These are phyloP conservation scores for Ornithorhynchus anatinus DNA, from an alignment of 2,113 vertebrate species.

Conservation along the genomic window DNA sequence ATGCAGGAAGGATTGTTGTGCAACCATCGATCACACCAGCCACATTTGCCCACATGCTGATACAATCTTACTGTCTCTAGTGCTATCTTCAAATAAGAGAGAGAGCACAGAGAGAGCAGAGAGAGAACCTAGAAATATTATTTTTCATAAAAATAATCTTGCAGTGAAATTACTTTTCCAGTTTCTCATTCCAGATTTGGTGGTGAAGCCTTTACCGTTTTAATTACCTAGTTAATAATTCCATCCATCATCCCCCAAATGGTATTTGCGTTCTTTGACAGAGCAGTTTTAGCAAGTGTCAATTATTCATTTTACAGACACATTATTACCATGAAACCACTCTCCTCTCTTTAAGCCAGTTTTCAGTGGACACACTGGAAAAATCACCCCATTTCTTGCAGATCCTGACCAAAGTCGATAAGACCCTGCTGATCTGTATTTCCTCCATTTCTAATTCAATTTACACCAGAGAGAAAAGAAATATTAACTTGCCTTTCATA, in stretches of 20 bases:
- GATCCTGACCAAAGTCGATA: neutral
- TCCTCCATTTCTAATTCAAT: neutral
- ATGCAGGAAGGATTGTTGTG: too few species aligned
- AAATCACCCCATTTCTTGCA: neutral
- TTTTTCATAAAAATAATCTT: too few species aligned
- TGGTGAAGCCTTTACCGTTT: neutral
- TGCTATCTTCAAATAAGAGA: too few species aligned
- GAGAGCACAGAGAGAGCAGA: too few species aligned
- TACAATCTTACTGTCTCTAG: too few species aligned
- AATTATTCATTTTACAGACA: neutral
- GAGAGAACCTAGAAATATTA: too few species aligned
- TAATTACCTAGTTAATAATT: neutral
- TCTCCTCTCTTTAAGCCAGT: neutral
- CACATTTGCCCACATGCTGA: too few species aligned
- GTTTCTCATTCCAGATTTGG: neutral
- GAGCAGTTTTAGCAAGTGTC: constrained; percentile 4
- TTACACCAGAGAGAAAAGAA: neutral
- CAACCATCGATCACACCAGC: too few species aligned
- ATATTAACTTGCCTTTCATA: rapidly evolving
- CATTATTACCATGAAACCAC: neutral
- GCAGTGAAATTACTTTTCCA: neutral
- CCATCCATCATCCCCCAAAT: neutral
- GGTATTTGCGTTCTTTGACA: neutral
- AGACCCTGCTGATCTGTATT: neutral
- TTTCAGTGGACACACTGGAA: neutral